Conservation (phyloP, 2,797 vertebrate genomes). For the Tinamus major region DNA sequence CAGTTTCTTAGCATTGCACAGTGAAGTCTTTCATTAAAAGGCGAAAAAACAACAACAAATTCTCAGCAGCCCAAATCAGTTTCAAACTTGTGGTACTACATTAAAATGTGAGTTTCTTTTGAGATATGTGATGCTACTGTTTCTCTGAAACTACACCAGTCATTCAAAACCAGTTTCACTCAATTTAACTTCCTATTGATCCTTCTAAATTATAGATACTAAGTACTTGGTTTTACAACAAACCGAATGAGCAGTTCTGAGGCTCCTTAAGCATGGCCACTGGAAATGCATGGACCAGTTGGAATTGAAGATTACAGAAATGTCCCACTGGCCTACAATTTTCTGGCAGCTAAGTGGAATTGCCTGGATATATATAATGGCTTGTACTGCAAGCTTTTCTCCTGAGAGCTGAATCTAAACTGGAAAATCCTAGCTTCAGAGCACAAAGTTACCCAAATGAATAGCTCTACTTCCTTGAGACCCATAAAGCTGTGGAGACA, state of each 20-base stretch:
- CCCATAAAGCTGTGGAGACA: slow-evolving; percentile 11
- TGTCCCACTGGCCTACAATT: slow-evolving; percentile 76
- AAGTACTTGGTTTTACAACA: slow-evolving; percentile 81
- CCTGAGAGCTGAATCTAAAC: slow-evolving; percentile 55
- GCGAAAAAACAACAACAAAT: slow-evolving; percentile 14
- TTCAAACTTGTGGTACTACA: slow-evolving; percentile 59
- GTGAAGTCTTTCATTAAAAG: slow-evolving; percentile 59
- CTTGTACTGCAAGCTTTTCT: slow-evolving; percentile 51
- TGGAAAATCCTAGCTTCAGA: slow-evolving; percentile 31
- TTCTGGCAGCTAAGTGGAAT: slow-evolving; percentile 77
- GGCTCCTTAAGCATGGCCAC: slow-evolving; percentile 71
- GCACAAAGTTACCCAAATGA: slow-evolving; percentile 28
- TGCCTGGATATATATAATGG: slow-evolving; percentile 64
- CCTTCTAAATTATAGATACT: slow-evolving; percentile 80
- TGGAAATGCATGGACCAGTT: slow-evolving; percentile 78
- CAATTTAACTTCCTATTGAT: slow-evolving; percentile 81
- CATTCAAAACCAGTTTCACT: slow-evolving; percentile 79
- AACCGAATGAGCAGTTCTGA: slow-evolving; percentile 81
- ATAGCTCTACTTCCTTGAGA: background rate
- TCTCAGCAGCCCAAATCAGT: background rate
- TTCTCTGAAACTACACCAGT: slow-evolving; percentile 67
- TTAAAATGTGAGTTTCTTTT: slow-evolving; percentile 58
- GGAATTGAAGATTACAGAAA: slow-evolving; percentile 78
- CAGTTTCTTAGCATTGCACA: slow-evolving; percentile 57
- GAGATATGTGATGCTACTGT: slow-evolving; percentile 63